Conservation (phyloP, 2,113 vertebrate species). For the Danionella cerebrum region DNA sequence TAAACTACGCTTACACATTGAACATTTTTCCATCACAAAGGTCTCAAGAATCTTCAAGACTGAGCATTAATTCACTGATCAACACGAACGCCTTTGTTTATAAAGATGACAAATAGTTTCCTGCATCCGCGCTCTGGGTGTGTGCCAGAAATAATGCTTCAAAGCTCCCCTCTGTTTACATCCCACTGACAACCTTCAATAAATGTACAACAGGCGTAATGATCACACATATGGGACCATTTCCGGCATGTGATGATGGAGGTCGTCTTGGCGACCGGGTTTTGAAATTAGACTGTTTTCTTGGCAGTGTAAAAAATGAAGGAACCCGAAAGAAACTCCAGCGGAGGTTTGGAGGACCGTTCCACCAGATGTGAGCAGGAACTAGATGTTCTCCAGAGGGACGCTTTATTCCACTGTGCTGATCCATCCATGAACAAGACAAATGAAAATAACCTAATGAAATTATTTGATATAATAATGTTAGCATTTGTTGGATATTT, state of each 20-base stretch:
- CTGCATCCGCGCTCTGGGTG: not conserved
- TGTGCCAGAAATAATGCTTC: not conserved
- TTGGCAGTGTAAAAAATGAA: not conserved
- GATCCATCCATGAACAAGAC: not conserved
- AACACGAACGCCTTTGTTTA: constrained; percentile 5
- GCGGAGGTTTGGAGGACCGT: not conserved
- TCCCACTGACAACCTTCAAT: not conserved
- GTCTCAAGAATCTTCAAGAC: too few species aligned
- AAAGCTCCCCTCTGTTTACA: not conserved
- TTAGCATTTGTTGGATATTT: too few species aligned
- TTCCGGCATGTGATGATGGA: not conserved
- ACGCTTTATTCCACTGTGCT: not conserved
- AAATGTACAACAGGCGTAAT: not conserved
- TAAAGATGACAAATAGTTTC: not conserved
- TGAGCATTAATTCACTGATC: not conserved
- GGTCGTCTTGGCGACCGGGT: not conserved
- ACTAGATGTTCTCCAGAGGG: not conserved
- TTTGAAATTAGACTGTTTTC: not conserved
- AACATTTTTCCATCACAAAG: too few species aligned
- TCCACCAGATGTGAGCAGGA: constrained; percentile 29
- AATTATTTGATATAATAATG: too few species aligned
- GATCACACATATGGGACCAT: not conserved
- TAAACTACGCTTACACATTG: too few species aligned
- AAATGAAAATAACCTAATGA: too few species aligned
- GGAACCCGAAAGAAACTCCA: not conserved